A percentile compares a stretch with the other conserved stretches of the same genome.
Evolutionary conservation across 2,113 vertebrate species (phyloP).

Genomic region (Baryphthengus martii): DNA sequence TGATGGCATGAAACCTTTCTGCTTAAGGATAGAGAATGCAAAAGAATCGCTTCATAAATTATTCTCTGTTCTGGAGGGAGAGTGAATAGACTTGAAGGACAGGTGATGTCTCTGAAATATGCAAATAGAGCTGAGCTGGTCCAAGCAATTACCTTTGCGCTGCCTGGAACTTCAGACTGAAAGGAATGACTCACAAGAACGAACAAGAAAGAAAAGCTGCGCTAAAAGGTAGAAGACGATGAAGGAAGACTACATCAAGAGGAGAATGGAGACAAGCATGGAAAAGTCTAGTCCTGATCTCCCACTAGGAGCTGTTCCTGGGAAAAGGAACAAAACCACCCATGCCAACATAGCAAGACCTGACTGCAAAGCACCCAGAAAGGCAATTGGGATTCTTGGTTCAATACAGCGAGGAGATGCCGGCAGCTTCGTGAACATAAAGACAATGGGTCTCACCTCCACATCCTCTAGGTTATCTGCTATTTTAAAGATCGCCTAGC

Average conservation of each 20-base stretch:
- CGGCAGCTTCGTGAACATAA: not conserved
- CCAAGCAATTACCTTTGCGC: constrained; percentile 59
- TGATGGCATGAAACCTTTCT: not conserved
- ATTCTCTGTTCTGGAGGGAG: constrained; percentile 20
- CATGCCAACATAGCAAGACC: not conserved
- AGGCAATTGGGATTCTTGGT: not conserved
- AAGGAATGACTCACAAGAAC: constrained; percentile 57
- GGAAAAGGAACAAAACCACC: not conserved
- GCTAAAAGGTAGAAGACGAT: constrained; percentile 39
- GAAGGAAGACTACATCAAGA: constrained; percentile 10
- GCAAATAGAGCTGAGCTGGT: constrained; percentile 48
- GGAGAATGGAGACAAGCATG: not conserved
- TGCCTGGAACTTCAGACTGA: constrained; percentile 55
- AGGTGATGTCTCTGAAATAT: constrained; percentile 70
- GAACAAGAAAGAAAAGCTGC: constrained; percentile 32
- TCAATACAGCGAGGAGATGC: not conserved
- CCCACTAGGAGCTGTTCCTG: not conserved
- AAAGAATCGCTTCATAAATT: constrained; percentile 42
- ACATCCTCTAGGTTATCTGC: not conserved
- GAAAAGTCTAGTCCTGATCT: not conserved
- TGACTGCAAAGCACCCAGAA: not conserved
- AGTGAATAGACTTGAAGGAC: constrained; percentile 61
- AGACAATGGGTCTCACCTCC: not conserved
- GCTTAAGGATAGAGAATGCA: not conserved
- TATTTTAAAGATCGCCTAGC: not conserved